Percentiles rank a stretch among this genome's conserved stretches.
Evolutionary conservation across 1,140 invertebrate genomes (phyloP).

Genomic region (Drosophila pruinosa): DNA sequence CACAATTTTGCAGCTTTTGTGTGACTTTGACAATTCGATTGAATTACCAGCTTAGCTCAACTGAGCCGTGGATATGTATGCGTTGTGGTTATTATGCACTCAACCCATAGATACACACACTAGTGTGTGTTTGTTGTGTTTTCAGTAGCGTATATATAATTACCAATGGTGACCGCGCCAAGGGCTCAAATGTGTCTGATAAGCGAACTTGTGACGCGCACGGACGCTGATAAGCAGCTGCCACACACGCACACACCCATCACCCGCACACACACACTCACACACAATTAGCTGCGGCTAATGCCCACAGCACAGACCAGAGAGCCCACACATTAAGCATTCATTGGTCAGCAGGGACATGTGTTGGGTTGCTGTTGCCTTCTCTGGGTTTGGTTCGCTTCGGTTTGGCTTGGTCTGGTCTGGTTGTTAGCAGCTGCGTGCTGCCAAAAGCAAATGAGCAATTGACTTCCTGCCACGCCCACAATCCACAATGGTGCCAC

Average conservation of each 20-base stretch:
- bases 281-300: constrained; percentile 35
- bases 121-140: constrained; percentile 6
- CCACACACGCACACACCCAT: constrained; percentile 41
- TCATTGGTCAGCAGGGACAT: constrained; percentile 73
- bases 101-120: not conserved
- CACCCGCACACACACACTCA: constrained; percentile 6
- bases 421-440: constrained; percentile 61
- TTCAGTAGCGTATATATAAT: constrained; percentile 65
- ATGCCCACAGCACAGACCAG: constrained; percentile 21
- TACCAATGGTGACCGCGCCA: constrained; percentile 61
- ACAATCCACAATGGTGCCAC: constrained; percentile 7
- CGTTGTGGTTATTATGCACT: not conserved
- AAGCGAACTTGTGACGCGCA: constrained; percentile 68
- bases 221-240: constrained; percentile 56
- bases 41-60: constrained; percentile 50
- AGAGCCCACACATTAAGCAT: constrained; percentile 65
- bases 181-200: constrained; percentile 66
- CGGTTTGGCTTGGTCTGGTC: constrained; percentile 31
- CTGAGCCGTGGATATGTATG: not conserved
- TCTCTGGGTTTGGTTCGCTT: constrained; percentile 2
- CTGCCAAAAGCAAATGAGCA: constrained; percentile 79
- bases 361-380: constrained; percentile 22
- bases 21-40: constrained; percentile 74
- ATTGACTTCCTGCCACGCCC: constrained; percentile 63
- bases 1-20: constrained; percentile 48